A percentile compares a stretch with the other conserved stretches of the same genome.
phyloP scores from a whole-genome alignment of 1,140 invertebrate species.

The Trachymyrmex septentrionalis region DNA sequence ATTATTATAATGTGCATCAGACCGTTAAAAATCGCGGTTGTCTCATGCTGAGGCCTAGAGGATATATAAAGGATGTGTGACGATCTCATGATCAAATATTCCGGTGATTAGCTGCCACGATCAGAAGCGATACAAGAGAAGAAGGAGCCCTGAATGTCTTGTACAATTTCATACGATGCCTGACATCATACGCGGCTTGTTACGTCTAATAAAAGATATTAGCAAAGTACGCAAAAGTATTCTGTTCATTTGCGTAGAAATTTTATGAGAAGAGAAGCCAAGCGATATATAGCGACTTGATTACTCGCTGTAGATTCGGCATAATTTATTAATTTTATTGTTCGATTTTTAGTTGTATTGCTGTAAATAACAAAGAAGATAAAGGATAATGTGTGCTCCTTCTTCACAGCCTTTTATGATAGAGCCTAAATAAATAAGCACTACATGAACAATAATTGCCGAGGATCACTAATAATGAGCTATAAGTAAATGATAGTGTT shows the following conservation, averaged over 20 bases:
- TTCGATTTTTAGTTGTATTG: constrained; percentile 57
- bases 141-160: constrained; percentile 62
- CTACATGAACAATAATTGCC: constrained; percentile 59
- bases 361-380: constrained; percentile 47
- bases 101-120: constrained; percentile 41
- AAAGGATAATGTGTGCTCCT: constrained; percentile 68
- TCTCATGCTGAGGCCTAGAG: constrained; percentile 69
- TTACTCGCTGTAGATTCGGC: constrained; percentile 49
- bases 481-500: constrained; percentile 59
- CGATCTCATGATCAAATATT: constrained; percentile 48
- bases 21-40: constrained; percentile 60
- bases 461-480: constrained; percentile 61
- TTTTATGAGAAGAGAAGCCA: neutral
- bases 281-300: neutral
- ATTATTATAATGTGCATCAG: constrained; percentile 56
- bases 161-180: constrained; percentile 8
- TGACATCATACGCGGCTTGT: neutral
- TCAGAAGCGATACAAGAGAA: constrained; percentile 56
- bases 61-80: constrained; percentile 35
- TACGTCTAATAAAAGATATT: neutral
- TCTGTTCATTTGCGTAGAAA: neutral
- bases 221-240: neutral
- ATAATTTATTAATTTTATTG: constrained; percentile 41
- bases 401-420: constrained; percentile 73
- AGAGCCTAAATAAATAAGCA: constrained; percentile 71